A percentile compares a stretch with the other conserved stretches of the same genome.
phyloP scores from a whole-genome alignment of 2,113 vertebrate genomes.

The Notothenia rossii region DNA sequence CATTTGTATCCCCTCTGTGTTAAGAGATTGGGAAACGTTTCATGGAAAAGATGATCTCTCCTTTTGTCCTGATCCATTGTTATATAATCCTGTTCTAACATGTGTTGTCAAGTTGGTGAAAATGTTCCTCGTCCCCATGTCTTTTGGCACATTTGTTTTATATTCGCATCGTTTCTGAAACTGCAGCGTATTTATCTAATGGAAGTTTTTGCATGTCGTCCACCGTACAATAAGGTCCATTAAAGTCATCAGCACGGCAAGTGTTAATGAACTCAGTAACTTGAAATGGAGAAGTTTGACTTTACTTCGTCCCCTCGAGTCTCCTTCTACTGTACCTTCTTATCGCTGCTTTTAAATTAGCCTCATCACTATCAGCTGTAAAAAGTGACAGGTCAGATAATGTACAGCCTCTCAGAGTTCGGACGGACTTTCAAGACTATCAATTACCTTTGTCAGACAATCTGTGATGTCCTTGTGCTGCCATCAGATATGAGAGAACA shows the following conservation, averaged over 20 bases:
- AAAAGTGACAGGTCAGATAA: conserved; percentile 49
- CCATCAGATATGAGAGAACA: conserved; percentile 53
- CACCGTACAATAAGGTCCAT: conserved; percentile 6
- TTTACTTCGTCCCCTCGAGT: conserved; percentile 20
- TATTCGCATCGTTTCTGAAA: no score
- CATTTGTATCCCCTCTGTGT: no score
- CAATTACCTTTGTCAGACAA: conserved; percentile 60
- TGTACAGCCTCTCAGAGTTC: conserved; percentile 40
- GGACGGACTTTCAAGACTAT: conserved; percentile 50
- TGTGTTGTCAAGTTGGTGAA: no score
- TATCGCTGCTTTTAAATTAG: conserved; percentile 57
- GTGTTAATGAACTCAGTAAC: neutral
- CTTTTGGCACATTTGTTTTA: no score
- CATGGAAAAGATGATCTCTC: no score
- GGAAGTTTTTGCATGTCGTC: no score
- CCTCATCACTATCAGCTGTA: conserved; percentile 28
- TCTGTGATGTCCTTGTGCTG: conserved; percentile 52
- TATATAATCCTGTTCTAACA: no score
- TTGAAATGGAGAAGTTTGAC: neutral
- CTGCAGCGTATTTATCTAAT: no score
- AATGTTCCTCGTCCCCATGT: no score
- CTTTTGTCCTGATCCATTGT: no score
- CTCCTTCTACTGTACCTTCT: conserved; percentile 37
- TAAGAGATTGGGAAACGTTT: no score
- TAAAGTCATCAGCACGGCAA: conserved; percentile 1